These are phyloP conservation scores for Serrognathus titanus DNA, from an alignment of 2,888 invertebrate genomes.

Conservation along the genomic window DNA sequence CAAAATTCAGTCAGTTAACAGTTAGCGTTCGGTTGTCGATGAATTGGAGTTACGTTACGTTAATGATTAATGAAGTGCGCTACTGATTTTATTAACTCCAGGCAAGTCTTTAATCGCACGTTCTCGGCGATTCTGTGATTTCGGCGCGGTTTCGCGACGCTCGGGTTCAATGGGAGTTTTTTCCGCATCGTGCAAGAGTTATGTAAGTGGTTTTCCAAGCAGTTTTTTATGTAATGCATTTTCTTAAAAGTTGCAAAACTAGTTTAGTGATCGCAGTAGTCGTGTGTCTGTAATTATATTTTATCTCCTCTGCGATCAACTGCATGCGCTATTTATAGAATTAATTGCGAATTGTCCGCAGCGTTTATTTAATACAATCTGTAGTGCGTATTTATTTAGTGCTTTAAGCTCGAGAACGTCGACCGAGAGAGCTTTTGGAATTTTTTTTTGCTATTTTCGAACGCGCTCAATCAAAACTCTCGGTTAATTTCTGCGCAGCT, in stretches of 20 bases:
- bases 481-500: too few relatives aligned
- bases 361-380: not conserved
- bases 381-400: not conserved
- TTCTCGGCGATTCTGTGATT: not conserved
- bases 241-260: not conserved
- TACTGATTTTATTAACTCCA: not conserved
- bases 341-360: not conserved
- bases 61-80: constrained; percentile 14
- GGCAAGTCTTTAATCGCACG: not conserved
- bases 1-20: constrained; percentile 25
- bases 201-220: constrained; percentile 1
- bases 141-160: not conserved
- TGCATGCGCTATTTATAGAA: constrained; percentile 3
- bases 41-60: constrained; percentile 15
- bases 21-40: constrained; percentile 23
- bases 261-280: not conserved
- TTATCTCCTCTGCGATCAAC: not conserved
- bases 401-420: not conserved
- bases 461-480: too few relatives aligned
- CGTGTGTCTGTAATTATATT: not conserved
- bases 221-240: not conserved
- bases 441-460: too few relatives aligned
- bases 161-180: not conserved
- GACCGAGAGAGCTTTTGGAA: too few relatives aligned
- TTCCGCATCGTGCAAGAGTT: constrained; percentile 1